Base-by-base conservation (phyloP, 2,888 invertebrate species). In the Ashinkailepas kermadecensis region DNA sequence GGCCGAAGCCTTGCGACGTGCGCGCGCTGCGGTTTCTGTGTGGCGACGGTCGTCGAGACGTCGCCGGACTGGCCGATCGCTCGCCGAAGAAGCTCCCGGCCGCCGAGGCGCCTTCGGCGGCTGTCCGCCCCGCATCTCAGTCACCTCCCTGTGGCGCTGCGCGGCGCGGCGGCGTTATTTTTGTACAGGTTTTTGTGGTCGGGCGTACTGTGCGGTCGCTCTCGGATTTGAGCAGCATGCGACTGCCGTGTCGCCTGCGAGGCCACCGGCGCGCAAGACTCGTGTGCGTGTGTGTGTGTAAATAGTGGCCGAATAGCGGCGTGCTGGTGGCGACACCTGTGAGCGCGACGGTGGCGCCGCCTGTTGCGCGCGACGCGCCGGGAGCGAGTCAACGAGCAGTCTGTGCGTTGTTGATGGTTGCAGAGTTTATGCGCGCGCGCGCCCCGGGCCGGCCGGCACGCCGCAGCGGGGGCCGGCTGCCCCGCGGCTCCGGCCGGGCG, bases 181-280 rank as follows among this genome's bases (percentile, higher is more conserved):
- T 74, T 74, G 74, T 74, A 74, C 74, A 74, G 74, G 56, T 56
- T 74, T 74, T 74, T 74, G 74, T 74, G 74, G 54, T 74, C 74
- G 18, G 54, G 2, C 56, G 74, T 11, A 18, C 54, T 21, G 74
- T 21, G 56, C 11, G 9, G 74, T 54, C 39, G 70, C 70, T 25
- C 39, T 25, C 9, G 23, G 21, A 4, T 4, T 11, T 23, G 67
- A 21, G 67, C 8, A 13, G 11, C 23, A 13, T 25, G 70, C 25
- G 15, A 23, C 18, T 23, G 67, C 12, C 70, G 39, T 8, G 70
- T 25, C n/a, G 21, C 10, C 21, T n/a, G 64, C 64, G 64, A n/a
- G 8, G 23, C 39, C 39, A 39, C 39, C 39, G 39, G 39, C 39
- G 39, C 4, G 39, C 39, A 39, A 4, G 39, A 39, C 39, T 39